Evolutionary conservation across 2,888 invertebrate genomes (phyloP), one percentile per base, ranked within the genome.

Genomic region (Baccha elongata): DNA sequence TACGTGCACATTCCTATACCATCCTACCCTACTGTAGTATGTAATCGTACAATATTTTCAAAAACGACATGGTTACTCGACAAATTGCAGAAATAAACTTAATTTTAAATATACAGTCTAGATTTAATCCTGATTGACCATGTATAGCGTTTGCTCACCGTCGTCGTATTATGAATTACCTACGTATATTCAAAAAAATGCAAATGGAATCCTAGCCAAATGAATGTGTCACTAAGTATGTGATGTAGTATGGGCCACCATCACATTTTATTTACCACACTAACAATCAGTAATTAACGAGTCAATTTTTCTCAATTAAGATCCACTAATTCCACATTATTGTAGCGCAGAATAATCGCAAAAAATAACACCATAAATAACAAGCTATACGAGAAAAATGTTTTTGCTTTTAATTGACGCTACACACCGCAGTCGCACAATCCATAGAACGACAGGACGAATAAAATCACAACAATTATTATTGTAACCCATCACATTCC

Each of bases 401-500:
- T 46, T 58, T 46, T 73, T 67, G 17, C 62, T 32, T 65, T 79
- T 35, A 79, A 73, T 62, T 48, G 62, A 40, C 68, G 67, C 53
- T 46, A 53, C 50, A 46, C 21, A 55, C 52, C 60, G 21, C 44
- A 64, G 13, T 53, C 29, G 17, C 7, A 26, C 40, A 23, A 10
- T 3, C 13, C 10, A 37, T 37, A 23, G 13, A n/a, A 37, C 44
- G 53, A 55, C 29, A 10, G n/a, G 53, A 60, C 32, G 10, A 29
- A 50, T 50, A 26, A 55, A 83, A 83, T 83, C 83, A 83, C 72
- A 78, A 72, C 80, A 80, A 71, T 83, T 68, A 76, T 81, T 75
- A 67, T 58, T 58, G 58, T 75, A 75, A 35, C 71, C 60, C 75
- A 75, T 75, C 75, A 55, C 75, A 81, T 81, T 81, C 75, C 81